These are phyloP conservation scores for Takifugu bimaculatus DNA, from an alignment of 2,113 vertebrate genomes.

Conservation along the genomic window DNA sequence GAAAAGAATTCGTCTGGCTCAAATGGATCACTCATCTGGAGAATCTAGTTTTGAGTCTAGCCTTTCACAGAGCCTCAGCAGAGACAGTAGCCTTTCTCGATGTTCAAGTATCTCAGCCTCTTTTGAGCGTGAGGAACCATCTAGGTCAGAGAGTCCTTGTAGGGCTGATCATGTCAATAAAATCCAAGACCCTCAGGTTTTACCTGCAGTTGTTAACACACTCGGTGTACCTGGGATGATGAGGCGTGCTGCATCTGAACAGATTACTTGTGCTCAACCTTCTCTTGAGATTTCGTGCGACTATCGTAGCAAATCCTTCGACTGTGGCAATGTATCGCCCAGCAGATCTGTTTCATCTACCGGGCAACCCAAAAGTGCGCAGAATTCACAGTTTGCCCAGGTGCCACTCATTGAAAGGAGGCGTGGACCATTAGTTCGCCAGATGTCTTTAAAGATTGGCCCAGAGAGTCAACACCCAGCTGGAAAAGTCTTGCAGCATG, in stretches of 20 bases:
- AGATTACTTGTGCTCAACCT: slow-evolving; percentile 84
- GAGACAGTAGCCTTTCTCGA: slow-evolving; percentile 91
- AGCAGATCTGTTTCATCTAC: slow-evolving; percentile 66
- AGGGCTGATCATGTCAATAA: slow-evolving; percentile 77
- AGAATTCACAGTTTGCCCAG: slow-evolving; percentile 63
- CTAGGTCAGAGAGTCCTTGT: slow-evolving; percentile 79
- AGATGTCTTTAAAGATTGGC: slow-evolving; percentile 93
- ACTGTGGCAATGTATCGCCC: slow-evolving; percentile 83
- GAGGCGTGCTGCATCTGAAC: slow-evolving; percentile 90
- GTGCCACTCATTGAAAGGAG: slow-evolving; percentile 93
- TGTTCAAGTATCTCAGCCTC: slow-evolving; percentile 93
- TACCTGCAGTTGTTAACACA: slow-evolving; percentile 78
- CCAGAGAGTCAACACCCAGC: slow-evolving; percentile 80
- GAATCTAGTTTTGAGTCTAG: slow-evolving; percentile 94
- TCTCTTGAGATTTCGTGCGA: slow-evolving; percentile 85
- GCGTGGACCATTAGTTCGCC: slow-evolving; percentile 88
- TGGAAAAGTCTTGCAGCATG: slow-evolving; percentile 71
- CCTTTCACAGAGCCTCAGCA: slow-evolving; percentile 89
- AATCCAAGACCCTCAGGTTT: slow-evolving; percentile 77
- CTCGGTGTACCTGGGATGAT: slow-evolving; percentile 88
- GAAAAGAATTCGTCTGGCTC: slow-evolving; percentile 93
- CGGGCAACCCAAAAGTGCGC: slow-evolving; percentile 67
- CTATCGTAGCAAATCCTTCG: slow-evolving; percentile 94
- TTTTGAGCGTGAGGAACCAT: slow-evolving; percentile 87
- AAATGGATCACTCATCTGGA: slow-evolving; percentile 91